Percentiles rank a stretch among this genome's conserved stretches.
Conservation (phyloP, 2,888 invertebrate species). For the Rhorus exstirpatorius region DNA sequence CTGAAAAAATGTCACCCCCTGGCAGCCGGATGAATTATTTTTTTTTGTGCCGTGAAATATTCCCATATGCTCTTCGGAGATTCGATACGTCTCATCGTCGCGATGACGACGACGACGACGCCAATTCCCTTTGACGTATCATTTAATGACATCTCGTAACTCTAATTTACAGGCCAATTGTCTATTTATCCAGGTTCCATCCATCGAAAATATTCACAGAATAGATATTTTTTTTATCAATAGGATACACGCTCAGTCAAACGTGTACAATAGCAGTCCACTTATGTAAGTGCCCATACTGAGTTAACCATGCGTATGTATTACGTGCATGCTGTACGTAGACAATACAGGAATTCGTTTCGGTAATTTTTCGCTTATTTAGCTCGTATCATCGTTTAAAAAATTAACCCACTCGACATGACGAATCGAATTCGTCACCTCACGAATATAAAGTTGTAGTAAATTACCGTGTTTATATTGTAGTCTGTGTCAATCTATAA, state of each 20-base stretch:
- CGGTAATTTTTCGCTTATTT: conserved; percentile 34
- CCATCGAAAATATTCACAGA: conserved; percentile 6
- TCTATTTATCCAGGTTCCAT: conserved; percentile 13
- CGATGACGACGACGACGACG: too few species aligned
- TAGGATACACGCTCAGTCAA: background rate
- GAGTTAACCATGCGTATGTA: too few species aligned
- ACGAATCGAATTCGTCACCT: conserved; percentile 45
- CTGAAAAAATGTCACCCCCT: too few species aligned
- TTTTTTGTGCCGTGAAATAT: background rate
- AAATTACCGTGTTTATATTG: background rate
- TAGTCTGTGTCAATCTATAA: background rate
- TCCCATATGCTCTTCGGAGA: background rate
- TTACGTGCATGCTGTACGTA: too few species aligned
- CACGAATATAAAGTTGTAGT: conserved; percentile 1
- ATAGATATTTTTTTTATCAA: conserved; percentile 7
- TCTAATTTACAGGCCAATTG: conserved; percentile 9
- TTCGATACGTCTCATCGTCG: background rate
- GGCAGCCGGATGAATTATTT: too few species aligned
- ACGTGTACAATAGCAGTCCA: background rate
- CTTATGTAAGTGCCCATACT: background rate
- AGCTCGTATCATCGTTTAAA: conserved; percentile 1
- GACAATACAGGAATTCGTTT: conserved; percentile 33
- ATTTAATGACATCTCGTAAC: background rate
- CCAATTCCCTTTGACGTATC: background rate
- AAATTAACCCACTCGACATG: conserved; percentile 19